Conservation (phyloP, 2,113 vertebrate genomes). For the Cyanoramphus novaezelandiae region DNA sequence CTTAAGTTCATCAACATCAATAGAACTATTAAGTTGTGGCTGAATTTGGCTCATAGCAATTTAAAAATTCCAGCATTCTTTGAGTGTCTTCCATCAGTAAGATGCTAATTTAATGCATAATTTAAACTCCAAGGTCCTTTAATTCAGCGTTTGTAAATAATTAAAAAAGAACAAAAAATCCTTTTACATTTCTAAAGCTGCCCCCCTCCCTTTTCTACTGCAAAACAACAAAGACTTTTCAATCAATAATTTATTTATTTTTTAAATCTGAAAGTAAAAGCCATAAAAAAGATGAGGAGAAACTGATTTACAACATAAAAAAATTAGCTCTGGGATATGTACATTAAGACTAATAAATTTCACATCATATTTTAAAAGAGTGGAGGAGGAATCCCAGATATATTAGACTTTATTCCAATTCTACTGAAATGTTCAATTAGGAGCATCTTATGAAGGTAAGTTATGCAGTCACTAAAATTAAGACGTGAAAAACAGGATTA, state of each 20-base stretch:
- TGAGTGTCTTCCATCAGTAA: conserved; percentile 61
- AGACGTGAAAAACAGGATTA: conserved; percentile 21
- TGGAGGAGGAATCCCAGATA: conserved; percentile 42
- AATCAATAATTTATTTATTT: conserved; percentile 30
- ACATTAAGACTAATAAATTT: conserved; percentile 58
- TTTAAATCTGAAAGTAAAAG: conserved; percentile 36
- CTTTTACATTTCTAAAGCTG: conserved; percentile 56
- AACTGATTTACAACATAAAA: conserved; percentile 52
- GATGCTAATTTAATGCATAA: conserved; percentile 76
- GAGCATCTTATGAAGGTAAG: conserved; percentile 19
- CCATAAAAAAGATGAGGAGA: neutral
- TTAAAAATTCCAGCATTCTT: conserved; percentile 25
- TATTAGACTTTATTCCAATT: conserved; percentile 35
- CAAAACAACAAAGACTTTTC: conserved; percentile 47
- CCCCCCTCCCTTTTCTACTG: neutral
- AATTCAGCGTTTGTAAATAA: conserved; percentile 71
- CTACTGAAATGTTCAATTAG: conserved; percentile 46
- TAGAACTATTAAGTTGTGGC: conserved; percentile 1
- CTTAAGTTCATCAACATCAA: conserved; percentile 46
- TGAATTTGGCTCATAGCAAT: conserved; percentile 22
- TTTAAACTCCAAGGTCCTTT: conserved; percentile 70
- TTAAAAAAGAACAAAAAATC: conserved; percentile 63
- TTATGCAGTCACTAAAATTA: conserved; percentile 43
- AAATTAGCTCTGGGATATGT: conserved; percentile 54
- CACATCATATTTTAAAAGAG: conserved; percentile 32